Percentiles rank a stretch among this genome's conserved stretches.
Conservation (phyloP, 1,140 invertebrate genomes). For the Drosophila kikkawai region DNA sequence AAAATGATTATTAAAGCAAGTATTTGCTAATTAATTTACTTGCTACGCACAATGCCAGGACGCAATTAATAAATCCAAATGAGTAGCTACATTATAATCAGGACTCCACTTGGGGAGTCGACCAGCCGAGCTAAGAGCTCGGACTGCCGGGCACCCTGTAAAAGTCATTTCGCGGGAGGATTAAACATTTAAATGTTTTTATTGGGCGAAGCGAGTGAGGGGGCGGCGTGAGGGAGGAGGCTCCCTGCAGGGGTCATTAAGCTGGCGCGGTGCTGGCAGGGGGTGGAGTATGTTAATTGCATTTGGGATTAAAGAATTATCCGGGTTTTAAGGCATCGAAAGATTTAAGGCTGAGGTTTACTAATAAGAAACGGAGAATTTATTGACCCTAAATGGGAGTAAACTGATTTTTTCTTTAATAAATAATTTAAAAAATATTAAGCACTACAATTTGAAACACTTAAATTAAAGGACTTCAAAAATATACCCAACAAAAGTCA, state of each 20-base stretch:
- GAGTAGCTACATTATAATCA: conserved; percentile 59
- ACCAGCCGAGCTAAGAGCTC: background rate
- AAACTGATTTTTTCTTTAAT: background rate
- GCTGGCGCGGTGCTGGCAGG: background rate
- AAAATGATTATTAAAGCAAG: conserved; percentile 83
- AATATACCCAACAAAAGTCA: background rate
- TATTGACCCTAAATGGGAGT: background rate
- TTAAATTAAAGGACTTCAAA: no score
- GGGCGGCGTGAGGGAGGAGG: background rate
- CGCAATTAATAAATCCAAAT: conserved; percentile 83
- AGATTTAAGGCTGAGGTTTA: conserved; percentile 7
- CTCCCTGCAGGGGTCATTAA: conserved; percentile 31
- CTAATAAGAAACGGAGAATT: background rate
- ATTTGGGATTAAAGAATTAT: conserved; percentile 18
- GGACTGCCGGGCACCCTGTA: conserved; percentile 56
- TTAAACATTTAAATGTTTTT: conserved; percentile 44
- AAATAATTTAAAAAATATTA: background rate
- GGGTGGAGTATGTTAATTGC: conserved; percentile 26
- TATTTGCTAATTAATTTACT: conserved; percentile 85
- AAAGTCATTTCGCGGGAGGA: conserved; percentile 21
- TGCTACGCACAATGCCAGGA: conserved; percentile 70
- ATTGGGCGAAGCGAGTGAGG: background rate
- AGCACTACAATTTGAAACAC: background rate
- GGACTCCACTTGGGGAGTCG: conserved; percentile 5
- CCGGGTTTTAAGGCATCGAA: conserved; percentile 1